Evolutionary conservation across 1,140 invertebrate genomes (phyloP).

Genomic region (Megalopta genalis): DNA sequence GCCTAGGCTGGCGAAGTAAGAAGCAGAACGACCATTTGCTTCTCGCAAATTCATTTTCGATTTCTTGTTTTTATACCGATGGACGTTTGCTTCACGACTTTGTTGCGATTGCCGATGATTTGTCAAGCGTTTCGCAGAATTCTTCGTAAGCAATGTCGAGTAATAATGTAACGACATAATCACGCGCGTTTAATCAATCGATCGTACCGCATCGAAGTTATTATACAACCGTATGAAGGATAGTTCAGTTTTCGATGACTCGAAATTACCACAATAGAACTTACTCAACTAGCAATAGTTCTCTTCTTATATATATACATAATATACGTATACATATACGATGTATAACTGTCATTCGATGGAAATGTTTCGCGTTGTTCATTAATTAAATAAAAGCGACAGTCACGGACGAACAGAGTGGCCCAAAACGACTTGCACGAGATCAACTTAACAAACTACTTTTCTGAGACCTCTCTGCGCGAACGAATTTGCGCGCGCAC

Average conservation of each 20-base stretch:
- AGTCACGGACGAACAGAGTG: neutral
- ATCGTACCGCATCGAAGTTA: constrained; percentile 11
- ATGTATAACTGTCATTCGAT: neutral
- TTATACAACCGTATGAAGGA: constrained; percentile 21
- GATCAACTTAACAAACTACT: constrained; percentile 1
- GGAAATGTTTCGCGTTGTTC: constrained; percentile 25
- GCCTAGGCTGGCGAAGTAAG: neutral
- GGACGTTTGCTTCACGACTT: neutral
- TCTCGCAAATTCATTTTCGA: neutral
- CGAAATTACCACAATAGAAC: constrained; percentile 24
- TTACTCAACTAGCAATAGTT: constrained; percentile 49
- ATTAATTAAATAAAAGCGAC: constrained; percentile 15
- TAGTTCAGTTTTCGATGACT: neutral
- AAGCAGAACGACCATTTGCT: neutral
- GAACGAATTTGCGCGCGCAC: constrained; percentile 18
- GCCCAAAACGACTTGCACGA: constrained; percentile 9
- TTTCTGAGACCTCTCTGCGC: neutral
- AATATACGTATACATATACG: neutral
- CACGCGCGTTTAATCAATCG: constrained; percentile 46
- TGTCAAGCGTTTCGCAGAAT: constrained; percentile 2
- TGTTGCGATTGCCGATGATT: neutral
- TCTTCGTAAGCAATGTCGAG: constrained; percentile 52
- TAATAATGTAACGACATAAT: constrained; percentile 57
- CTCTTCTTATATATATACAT: constrained; percentile 18
- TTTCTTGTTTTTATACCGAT: neutral